phyloP scores from a whole-genome alignment of 2,797 vertebrate species.

The Falco novaeseelandiae region DNA sequence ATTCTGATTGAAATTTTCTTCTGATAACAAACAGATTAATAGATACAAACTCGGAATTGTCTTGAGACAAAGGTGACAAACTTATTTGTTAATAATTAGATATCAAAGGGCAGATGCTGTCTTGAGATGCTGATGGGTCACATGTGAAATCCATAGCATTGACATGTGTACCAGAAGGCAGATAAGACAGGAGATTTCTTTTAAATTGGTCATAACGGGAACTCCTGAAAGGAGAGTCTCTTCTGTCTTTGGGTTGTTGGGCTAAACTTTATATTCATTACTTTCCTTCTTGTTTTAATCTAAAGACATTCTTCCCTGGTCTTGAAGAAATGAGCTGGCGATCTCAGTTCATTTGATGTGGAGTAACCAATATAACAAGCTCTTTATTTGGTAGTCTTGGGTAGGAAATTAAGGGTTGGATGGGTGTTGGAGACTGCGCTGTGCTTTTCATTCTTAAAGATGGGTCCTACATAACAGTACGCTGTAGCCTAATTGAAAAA shows the following conservation, averaged over 20 bases:
- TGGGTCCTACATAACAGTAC: neutral
- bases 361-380: neutral
- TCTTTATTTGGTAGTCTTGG: neutral
- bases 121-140: slow-evolving; percentile 50
- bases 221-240: slow-evolving; percentile 67
- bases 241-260: slow-evolving; percentile 55
- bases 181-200: neutral
- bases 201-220: neutral
- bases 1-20: slow-evolving; percentile 24
- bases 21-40: neutral
- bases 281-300: slow-evolving; percentile 53
- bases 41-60: neutral
- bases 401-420: neutral
- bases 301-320: neutral
- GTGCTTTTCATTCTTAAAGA: neutral
- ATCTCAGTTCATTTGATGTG: neutral
- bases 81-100: neutral
- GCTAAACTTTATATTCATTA: slow-evolving; percentile 39
- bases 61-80: neutral
- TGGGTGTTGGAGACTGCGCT: neutral
- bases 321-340: slow-evolving; percentile 15
- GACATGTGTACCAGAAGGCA: slow-evolving; percentile 32
- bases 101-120: neutral
- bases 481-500: neutral
- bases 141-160: slow-evolving; percentile 18